These are phyloP conservation scores for Chitala chitala DNA, from an alignment of 2,113 vertebrate species.

Conservation along the genomic window DNA sequence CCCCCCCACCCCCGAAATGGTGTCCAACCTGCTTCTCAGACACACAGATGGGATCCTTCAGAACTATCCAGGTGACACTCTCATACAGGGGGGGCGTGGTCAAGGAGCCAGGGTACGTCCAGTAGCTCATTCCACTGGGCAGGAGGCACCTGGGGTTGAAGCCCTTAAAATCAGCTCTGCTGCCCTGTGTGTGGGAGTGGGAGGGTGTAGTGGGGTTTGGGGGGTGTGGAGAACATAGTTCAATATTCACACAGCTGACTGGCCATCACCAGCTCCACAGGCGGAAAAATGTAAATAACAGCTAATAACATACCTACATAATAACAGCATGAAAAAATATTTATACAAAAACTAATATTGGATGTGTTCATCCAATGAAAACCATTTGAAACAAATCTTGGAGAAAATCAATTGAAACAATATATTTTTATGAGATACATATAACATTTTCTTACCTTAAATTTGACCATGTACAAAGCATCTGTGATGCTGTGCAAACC, in stretches of 20 bases:
- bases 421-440: neutral
- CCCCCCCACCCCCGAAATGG: neutral
- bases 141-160: conserved; percentile 90
- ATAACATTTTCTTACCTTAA: conserved; percentile 66
- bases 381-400: too few relatives aligned
- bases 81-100: conserved; percentile 89
- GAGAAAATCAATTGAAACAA: too few relatives aligned
- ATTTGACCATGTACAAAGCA: conserved; percentile 89
- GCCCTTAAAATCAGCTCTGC: conserved; percentile 74
- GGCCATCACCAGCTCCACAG: too few relatives aligned
- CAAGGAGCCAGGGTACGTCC: conserved; percentile 90
- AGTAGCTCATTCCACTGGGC: conserved; percentile 80
- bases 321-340: too few relatives aligned
- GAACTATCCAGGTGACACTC: conserved; percentile 88
- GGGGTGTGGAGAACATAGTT: neutral
- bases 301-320: too few relatives aligned
- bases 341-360: too few relatives aligned
- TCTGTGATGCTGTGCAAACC: conserved; percentile 85
- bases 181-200: conserved; percentile 60
- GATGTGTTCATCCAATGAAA: too few relatives aligned
- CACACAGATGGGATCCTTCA: conserved; percentile 79
- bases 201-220: too few relatives aligned
- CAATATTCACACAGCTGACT: neutral
- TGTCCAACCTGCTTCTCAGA: conserved; percentile 84
- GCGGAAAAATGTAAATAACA: neutral